Evolutionary conservation across 2,888 invertebrate species (phyloP).

Genomic region (Lumbricus terrestris): DNA sequence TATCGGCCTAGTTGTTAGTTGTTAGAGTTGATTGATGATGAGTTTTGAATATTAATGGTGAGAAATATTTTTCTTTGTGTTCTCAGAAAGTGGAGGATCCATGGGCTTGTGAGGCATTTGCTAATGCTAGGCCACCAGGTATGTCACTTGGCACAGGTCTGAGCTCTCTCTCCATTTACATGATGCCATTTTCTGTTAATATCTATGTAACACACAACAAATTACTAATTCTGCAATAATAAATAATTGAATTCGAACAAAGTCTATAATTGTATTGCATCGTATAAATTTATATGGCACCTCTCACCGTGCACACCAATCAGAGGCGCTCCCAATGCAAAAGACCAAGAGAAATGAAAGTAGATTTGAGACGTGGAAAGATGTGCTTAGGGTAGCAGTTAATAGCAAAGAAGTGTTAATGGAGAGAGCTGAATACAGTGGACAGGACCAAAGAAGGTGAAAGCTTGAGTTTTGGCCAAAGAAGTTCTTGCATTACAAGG

Average conservation of each 20-base stretch:
- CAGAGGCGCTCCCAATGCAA: no score
- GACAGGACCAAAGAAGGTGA: no score
- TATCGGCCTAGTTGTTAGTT: neutral
- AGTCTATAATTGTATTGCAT: no score
- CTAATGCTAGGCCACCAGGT: constrained; percentile 21
- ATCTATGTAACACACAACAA: neutral
- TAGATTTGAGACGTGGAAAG: no score
- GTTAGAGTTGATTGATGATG: neutral
- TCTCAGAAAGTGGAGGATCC: constrained; percentile 14
- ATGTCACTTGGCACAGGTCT: neutral
- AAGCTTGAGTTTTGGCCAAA: no score
- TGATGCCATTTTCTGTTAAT: neutral
- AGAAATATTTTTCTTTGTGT: neutral
- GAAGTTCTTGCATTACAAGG: no score
- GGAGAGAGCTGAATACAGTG: no score
- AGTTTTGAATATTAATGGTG: neutral
- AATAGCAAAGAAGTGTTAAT: no score
- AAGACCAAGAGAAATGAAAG: no score
- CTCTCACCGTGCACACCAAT: no score
- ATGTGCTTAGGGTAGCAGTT: no score
- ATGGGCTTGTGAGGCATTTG: constrained; percentile 27
- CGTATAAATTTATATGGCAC: no score
- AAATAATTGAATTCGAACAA: neutral
- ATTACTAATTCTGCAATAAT: neutral
- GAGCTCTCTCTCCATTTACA: neutral